A percentile compares a stretch with the other conserved stretches of the same genome.
phyloP scores from a whole-genome alignment of 2,797 vertebrate species.

The Hypotaenidia okinawae region DNA sequence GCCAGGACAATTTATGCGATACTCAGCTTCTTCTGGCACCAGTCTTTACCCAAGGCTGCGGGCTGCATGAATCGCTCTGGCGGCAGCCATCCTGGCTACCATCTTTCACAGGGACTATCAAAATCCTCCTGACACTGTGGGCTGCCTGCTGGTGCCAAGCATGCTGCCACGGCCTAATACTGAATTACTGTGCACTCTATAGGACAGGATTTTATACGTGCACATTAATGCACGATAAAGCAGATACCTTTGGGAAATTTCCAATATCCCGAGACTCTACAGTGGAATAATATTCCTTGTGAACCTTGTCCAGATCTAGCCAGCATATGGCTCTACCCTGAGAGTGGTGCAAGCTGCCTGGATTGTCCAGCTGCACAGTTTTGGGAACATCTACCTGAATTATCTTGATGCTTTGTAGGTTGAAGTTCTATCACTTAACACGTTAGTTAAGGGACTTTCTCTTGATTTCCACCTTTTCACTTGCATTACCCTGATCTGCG shows the following conservation, averaged over 20 bases:
- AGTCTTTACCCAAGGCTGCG: neutral
- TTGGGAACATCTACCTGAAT: neutral
- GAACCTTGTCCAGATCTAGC: neutral
- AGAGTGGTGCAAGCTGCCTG: neutral
- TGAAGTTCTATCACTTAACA: neutral
- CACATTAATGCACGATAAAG: neutral
- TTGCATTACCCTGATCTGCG: neutral
- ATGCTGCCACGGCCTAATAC: rapidly evolving
- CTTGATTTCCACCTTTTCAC: neutral
- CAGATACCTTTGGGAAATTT: neutral
- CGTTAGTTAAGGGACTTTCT: neutral
- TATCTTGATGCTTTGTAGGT: neutral
- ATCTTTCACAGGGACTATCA: neutral
- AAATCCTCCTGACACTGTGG: neutral
- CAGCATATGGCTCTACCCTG: rapidly evolving
- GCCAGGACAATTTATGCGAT: neutral
- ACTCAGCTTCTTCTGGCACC: neutral
- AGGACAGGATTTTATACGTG: neutral
- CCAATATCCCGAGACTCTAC: neutral
- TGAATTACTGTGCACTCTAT: neutral
- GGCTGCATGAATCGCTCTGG: neutral
- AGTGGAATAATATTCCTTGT: no score
- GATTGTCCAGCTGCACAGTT: neutral
- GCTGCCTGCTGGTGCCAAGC: neutral
- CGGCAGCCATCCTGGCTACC: neutral